phyloP scores from a whole-genome alignment of 1,140 invertebrate species.

The Drosophila micromelanica region DNA sequence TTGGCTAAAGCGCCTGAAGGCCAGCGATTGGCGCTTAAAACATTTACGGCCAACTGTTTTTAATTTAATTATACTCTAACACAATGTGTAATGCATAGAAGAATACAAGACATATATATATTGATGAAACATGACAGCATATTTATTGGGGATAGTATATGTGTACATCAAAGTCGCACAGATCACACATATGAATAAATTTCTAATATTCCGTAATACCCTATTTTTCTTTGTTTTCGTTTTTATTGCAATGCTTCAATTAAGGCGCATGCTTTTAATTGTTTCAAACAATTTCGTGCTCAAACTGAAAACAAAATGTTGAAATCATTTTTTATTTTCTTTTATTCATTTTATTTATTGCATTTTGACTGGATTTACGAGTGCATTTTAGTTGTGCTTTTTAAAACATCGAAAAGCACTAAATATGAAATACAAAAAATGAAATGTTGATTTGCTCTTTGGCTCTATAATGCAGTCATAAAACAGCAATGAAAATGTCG shows the following conservation, averaged over 20 bases:
- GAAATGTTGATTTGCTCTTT: slow-evolving; percentile 4
- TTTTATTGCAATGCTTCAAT: slow-evolving; percentile 1
- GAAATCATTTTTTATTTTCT: slow-evolving; percentile 1
- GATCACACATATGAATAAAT: too few species aligned
- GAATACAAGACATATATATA: too few species aligned
- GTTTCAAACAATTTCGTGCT: slow-evolving; percentile 30
- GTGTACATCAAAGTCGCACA: too few species aligned
- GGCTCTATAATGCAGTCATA: slow-evolving; percentile 19
- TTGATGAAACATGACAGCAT: too few species aligned
- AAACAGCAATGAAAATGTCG: slow-evolving; percentile 24
- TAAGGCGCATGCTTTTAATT: slow-evolving; percentile 15
- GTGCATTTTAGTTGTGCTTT: slow-evolving; percentile 49
- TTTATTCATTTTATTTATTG: not conserved
- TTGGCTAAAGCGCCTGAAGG: slow-evolving; percentile 12
- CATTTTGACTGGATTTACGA: slow-evolving; percentile 12
- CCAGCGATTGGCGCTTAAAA: slow-evolving; percentile 1
- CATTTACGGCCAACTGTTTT: not conserved
- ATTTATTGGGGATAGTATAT: too few species aligned
- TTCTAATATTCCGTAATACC: too few species aligned
- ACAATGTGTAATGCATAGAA: too few species aligned
- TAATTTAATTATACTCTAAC: too few species aligned
- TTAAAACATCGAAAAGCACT: slow-evolving; percentile 44
- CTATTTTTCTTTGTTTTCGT: not conserved
- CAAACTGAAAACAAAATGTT: slow-evolving; percentile 28
- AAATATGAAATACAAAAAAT: slow-evolving; percentile 12